A percentile compares a stretch with the other conserved stretches of the same genome.
These are phyloP conservation scores for Saccostrea cuccullata DNA, from an alignment of 1,140 invertebrate species.

Conservation along the genomic window DNA sequence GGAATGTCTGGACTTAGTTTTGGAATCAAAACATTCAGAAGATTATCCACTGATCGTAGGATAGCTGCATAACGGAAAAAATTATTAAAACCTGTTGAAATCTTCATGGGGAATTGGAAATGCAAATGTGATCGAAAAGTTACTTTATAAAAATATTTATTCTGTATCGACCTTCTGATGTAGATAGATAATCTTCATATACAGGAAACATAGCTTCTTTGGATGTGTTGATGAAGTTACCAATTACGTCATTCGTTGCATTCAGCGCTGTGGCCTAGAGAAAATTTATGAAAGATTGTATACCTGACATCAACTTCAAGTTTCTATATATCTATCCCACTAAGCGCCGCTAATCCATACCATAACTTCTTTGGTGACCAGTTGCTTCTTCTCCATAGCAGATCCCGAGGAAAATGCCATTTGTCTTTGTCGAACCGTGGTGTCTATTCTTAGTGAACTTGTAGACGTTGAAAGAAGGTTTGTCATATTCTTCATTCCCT, in stretches of 20 bases:
- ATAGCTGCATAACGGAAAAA: constrained; percentile 35
- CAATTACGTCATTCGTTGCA: constrained; percentile 2
- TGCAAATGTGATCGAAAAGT: background rate
- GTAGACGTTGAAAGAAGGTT: background rate
- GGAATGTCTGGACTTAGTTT: constrained; percentile 39
- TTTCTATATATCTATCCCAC: background rate
- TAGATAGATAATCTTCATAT: constrained; percentile 47
- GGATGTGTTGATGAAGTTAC: constrained; percentile 15
- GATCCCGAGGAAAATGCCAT: background rate
- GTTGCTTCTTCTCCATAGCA: constrained; percentile 26
- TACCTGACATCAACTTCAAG: background rate
- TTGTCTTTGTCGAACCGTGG: background rate
- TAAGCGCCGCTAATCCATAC: background rate
- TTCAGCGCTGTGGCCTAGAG: background rate
- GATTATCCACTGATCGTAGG: constrained; percentile 44
- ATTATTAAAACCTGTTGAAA: background rate
- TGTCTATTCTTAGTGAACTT: constrained; percentile 6
- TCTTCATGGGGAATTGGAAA: no score
- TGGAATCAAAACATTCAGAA: constrained; percentile 39
- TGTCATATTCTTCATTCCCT: constrained; percentile 16
- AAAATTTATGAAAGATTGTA: background rate
- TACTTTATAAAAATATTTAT: background rate
- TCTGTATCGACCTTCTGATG: constrained; percentile 46
- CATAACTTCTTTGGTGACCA: background rate
- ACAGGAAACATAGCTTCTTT: constrained; percentile 24